These are phyloP conservation scores for Catostomus latipinnis DNA, from an alignment of 2,797 vertebrate genomes.

Conservation along the genomic window DNA sequence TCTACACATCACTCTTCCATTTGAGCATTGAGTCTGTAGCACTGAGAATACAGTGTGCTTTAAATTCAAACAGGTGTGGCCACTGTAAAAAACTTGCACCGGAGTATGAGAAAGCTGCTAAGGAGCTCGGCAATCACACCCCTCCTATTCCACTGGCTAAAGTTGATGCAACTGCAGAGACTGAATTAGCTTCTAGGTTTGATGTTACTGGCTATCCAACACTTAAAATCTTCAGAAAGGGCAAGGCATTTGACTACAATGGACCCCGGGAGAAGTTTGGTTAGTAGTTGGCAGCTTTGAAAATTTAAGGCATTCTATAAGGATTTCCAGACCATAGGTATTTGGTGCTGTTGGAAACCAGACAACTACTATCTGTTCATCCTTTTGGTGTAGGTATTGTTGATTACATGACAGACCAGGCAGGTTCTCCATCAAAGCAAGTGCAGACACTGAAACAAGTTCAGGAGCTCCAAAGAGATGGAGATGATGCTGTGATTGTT, in stretches of 20 bases:
- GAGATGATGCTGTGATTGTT: constrained; percentile 89
- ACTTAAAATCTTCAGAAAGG: constrained; percentile 95
- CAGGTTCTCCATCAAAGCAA: constrained; percentile 93
- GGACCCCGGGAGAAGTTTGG: constrained; percentile 93
- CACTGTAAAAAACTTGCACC: constrained; percentile 96
- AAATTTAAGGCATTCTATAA: background rate
- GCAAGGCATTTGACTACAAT: constrained; percentile 90
- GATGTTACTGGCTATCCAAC: constrained; percentile 90
- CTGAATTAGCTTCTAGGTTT: constrained; percentile 85
- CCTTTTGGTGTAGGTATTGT: constrained; percentile 85
- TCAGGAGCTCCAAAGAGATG: constrained; percentile 91
- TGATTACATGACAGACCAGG: constrained; percentile 91
- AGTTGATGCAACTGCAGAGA: constrained; percentile 87
- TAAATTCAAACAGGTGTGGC: constrained; percentile 83
- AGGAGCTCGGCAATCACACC: constrained; percentile 83
- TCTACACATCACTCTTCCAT: background rate
- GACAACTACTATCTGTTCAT: background rate
- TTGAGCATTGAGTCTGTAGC: background rate
- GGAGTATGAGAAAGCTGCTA: constrained; percentile 94
- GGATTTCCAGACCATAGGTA: background rate
- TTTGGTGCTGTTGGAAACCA: background rate
- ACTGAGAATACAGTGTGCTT: background rate
- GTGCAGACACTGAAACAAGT: constrained; percentile 88
- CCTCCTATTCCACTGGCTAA: constrained; percentile 92
- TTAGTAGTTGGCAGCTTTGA: constrained; percentile 62